Evolutionary conservation across 2,888 invertebrate species (phyloP).

Genomic region (Spisula solida): DNA sequence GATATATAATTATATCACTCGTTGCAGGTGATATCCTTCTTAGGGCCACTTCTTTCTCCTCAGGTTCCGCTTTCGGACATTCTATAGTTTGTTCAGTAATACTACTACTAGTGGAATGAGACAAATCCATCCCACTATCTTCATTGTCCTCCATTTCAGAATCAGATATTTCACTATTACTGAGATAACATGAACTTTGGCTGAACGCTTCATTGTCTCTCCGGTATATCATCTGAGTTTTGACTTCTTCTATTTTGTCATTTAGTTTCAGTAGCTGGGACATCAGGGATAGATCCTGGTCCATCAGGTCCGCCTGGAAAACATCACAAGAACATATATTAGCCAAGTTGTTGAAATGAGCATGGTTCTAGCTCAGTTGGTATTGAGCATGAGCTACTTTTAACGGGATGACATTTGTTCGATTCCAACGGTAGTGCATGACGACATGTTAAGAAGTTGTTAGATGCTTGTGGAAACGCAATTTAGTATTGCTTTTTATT

Average conservation of each 20-base stretch:
- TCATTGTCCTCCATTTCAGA: slow-evolving; percentile 58
- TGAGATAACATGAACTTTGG: slow-evolving; percentile 55
- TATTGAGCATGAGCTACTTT: not conserved
- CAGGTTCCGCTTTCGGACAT: not conserved
- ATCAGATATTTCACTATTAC: slow-evolving; percentile 51
- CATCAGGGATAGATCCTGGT: slow-evolving; percentile 85
- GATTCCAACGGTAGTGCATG: too few species aligned
- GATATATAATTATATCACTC: slow-evolving; percentile 60
- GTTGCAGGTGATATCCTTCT: slow-evolving; percentile 49
- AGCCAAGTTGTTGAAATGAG: not conserved
- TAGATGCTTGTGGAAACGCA: too few species aligned
- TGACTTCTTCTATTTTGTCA: slow-evolving; percentile 85
- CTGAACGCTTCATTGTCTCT: slow-evolving; percentile 25
- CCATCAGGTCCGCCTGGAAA: slow-evolving; percentile 84
- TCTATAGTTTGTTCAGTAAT: not conserved
- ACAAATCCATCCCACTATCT: slow-evolving; percentile 53
- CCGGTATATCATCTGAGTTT: slow-evolving; percentile 60
- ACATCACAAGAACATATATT: too few species aligned
- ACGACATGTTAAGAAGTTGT: too few species aligned
- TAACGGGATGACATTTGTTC: too few species aligned
- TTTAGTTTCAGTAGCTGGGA: slow-evolving; percentile 85
- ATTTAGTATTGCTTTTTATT: too few species aligned
- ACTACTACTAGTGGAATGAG: slow-evolving; percentile 22
- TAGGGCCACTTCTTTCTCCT: slow-evolving; percentile 32
- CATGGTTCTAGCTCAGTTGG: not conserved